Base-by-base conservation (phyloP, 1,140 invertebrate genomes). In the Caerostris extrusa region DNA sequence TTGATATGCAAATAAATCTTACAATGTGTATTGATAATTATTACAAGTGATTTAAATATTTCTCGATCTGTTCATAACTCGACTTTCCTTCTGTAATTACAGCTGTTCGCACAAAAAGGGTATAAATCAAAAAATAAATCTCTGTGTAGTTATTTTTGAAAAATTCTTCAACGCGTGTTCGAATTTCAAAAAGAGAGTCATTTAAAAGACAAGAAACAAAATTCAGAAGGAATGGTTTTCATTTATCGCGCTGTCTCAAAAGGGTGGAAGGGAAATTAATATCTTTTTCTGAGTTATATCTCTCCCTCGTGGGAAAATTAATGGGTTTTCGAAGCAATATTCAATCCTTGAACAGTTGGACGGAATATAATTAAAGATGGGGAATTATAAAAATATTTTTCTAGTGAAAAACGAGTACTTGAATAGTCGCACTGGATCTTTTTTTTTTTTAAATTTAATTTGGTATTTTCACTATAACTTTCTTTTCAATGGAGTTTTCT, bases 181-280 rank as follows among this genome's bases (percentile, higher is more conserved):
- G 14, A 19, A 77, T 77, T 77, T 77, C 69, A 34, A 77, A 34
- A 77, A 77, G 14, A 77, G 69, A 77, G 69, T 77, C 19, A 77
- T 77, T 77, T 77, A 34, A 77, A 77, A 77, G 50, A 34, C 34
- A 50, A 77, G 50, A 34, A 77, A 77, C n/a, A n/a, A n/a, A n/a
- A n/a, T n/a, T n/a, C n/a, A n/a, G n/a, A n/a, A 34, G 50, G 69
- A 77, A n/a, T 77, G 19, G 69, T 77, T 77, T 77, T 34, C 69
- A 77, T 77, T 77, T 77, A 77, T 77, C 69, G n/a, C 14, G 69
- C 50, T 77, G 69, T 77, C 69, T 77, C 69, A 77, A 77, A 77
- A 77, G 69, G 50, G 69, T 53, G 50, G 19, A 77, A 34, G 50
- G 69, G 10, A 77, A 77, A 77, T 77, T 77, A 77, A 77, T 77